Evolutionary conservation across 2,888 invertebrate species (phyloP), one percentile per base, ranked within the genome.

Genomic region (Agrilus cyanescens): DNA sequence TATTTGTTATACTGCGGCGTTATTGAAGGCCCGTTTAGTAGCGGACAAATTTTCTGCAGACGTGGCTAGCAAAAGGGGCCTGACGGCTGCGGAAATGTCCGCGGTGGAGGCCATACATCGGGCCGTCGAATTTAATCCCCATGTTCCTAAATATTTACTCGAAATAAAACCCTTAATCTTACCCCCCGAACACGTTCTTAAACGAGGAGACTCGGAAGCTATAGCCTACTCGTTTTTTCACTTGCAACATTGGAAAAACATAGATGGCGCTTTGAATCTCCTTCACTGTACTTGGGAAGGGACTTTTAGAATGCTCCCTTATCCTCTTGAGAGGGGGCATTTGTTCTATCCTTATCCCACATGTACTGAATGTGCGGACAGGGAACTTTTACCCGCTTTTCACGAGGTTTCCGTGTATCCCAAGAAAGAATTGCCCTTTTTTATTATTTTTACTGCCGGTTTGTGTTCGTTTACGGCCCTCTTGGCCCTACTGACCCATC

Each of bases 61-160:
- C 60, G 76, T 85, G 50, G 87, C 85, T 30, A 83, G 84, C 53
- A 87, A 86, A 67, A 70, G 86, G 55, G 89, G 90, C 3, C 68
- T 89, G 44, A 85, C 82, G 46, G 78, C 85, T 13, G 86, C 89
- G 12, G 95, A 95, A 67, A 84, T 87, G 80, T 82, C 84, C 53
- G 95, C 95, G 2, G 87, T 93, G 0, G 91, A 94, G 68, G 90
- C 90, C 1, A 90, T 93, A 55, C 94, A 95, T 61, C 74, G 91
- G 59, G 96, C 96, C 8, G 91, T 97, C 37, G 95, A 94, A 67
- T 96, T 91, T 69, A 97, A 97, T 75, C 95, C 97, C 45, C 93
- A 95, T 71, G 96, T 95, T 60, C 93, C 95, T 42, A 93, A 93
- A 72, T 95, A 95, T 74, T 74, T 96, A 54, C 69, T 95, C 59